Evolutionary conservation across 37 sponge, comb jelly and placozoan species (phyloP).

Genomic region (Agelas oroides): DNA sequence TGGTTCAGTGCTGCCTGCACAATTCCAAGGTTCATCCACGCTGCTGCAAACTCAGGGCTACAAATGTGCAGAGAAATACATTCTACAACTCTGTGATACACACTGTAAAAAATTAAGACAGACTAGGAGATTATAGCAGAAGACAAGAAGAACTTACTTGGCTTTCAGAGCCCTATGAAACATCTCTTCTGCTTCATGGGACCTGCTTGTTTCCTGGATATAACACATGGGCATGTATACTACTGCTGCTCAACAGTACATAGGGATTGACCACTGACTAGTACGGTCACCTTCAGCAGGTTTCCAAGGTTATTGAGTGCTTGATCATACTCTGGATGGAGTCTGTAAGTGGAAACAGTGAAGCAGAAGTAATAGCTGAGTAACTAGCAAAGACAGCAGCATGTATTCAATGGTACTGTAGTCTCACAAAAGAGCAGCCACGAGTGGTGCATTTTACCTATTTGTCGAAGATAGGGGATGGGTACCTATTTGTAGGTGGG

Average conservation of each 20-base stretch:
- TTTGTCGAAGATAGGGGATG: no score
- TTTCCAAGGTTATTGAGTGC: conserved; percentile 88
- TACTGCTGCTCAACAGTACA: no score
- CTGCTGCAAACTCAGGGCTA: conserved; percentile 78
- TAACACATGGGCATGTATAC: no score
- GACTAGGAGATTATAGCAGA: background rate
- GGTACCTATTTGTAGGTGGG: no score
- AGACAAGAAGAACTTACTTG: conserved; percentile 23
- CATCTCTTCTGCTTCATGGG: conserved; percentile 51
- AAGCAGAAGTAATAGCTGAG: no score
- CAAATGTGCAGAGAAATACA: background rate
- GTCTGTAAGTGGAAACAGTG: conserved; percentile 11
- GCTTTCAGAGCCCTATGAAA: conserved; percentile 60
- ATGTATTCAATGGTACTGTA: no score
- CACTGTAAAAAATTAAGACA: background rate
- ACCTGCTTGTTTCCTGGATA: conserved; percentile 41
- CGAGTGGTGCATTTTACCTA: no score
- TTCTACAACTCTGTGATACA: no score
- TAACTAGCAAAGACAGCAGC: no score
- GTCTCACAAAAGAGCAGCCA: no score
- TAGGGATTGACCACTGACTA: no score
- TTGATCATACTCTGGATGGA: conserved; percentile 82
- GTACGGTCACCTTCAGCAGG: conserved; percentile 76
- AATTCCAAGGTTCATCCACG: conserved; percentile 93
- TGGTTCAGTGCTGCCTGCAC: conserved; percentile 68